Evolutionary conservation across 2,888 invertebrate species (phyloP).

Genomic region (Copidosoma aretas): DNA sequence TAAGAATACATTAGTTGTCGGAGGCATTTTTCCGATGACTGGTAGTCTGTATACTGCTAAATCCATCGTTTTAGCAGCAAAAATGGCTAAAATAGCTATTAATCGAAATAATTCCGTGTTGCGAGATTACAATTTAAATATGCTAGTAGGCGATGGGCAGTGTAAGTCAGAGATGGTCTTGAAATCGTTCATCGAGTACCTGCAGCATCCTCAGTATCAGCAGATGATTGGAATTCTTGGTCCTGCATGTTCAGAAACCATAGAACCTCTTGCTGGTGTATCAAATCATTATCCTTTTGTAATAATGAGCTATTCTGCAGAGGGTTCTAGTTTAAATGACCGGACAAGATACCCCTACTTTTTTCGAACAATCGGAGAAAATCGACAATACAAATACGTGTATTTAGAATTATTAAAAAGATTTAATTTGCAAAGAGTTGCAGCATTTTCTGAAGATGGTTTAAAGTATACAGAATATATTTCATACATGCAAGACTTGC

Average conservation of each 20-base stretch:
- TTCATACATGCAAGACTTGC: constrained; percentile 71
- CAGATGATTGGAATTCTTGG: constrained; percentile 77
- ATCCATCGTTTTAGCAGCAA: constrained; percentile 69
- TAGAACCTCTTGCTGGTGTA: constrained; percentile 79
- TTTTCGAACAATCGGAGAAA: constrained; percentile 81
- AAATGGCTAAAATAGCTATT: constrained; percentile 70
- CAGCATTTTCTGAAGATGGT: constrained; percentile 80
- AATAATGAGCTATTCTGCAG: constrained; percentile 80
- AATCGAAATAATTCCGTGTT: constrained; percentile 69
- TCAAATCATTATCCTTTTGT: constrained; percentile 76
- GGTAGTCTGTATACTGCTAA: constrained; percentile 68
- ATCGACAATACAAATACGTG: constrained; percentile 73
- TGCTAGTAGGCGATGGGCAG: constrained; percentile 70
- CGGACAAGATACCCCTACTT: constrained; percentile 77
- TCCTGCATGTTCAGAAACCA: constrained; percentile 82
- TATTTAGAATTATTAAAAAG: constrained; percentile 69
- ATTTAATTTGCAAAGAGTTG: constrained; percentile 75
- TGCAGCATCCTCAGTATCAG: constrained; percentile 65
- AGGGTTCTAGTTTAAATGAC: constrained; percentile 76
- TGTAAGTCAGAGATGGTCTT: constrained; percentile 77
- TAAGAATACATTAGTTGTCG: constrained; percentile 66
- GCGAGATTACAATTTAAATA: constrained; percentile 67
- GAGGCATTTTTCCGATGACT: constrained; percentile 75
- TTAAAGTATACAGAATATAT: constrained; percentile 82
- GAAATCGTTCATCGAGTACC: constrained; percentile 77